Conservation (phyloP, 2,888 invertebrate species). For the Stenoptilia bipunctidactyla region DNA sequence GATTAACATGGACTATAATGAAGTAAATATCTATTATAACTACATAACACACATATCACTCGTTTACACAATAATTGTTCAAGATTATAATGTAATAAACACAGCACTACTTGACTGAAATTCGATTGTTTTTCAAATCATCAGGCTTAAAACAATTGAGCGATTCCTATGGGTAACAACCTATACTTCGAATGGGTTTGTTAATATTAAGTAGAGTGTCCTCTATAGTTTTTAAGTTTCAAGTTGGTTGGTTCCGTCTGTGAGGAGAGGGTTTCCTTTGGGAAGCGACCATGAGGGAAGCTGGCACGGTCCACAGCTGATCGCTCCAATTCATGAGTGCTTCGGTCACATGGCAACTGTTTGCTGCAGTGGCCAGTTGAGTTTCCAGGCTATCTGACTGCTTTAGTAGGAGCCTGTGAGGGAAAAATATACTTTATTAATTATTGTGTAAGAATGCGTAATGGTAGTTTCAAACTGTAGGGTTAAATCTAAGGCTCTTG, state of each 20-base stretch:
- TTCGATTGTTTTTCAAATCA: conserved; percentile 3
- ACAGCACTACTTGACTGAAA: conserved; percentile 51
- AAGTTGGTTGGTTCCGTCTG: conserved; percentile 26
- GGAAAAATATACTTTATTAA: conserved; percentile 1
- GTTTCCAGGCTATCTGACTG: conserved; percentile 74
- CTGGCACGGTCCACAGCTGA: conserved; percentile 84
- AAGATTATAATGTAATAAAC: conserved; percentile 36
- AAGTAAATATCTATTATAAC: background rate
- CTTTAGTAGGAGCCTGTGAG: conserved; percentile 72
- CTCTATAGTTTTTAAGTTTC: background rate
- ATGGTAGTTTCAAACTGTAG: no score
- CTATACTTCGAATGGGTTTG: conserved; percentile 5
- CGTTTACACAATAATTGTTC: conserved; percentile 31
- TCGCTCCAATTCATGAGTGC: conserved; percentile 84
- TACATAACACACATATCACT: conserved; percentile 27
- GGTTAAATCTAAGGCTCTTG: no score
- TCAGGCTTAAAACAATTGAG: conserved; percentile 20
- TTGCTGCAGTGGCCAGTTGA: conserved; percentile 87
- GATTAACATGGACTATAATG: conserved; percentile 22
- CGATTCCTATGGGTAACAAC: conserved; percentile 16
- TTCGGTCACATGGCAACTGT: conserved; percentile 89
- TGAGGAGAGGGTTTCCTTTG: conserved; percentile 53
- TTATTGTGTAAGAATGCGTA: no score
- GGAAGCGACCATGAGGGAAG: conserved; percentile 73
- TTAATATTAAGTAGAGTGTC: conserved; percentile 3